These are phyloP conservation scores for Mesorhabditis belari DNA, from an alignment of 2,888 invertebrate species.

Conservation along the genomic window DNA sequence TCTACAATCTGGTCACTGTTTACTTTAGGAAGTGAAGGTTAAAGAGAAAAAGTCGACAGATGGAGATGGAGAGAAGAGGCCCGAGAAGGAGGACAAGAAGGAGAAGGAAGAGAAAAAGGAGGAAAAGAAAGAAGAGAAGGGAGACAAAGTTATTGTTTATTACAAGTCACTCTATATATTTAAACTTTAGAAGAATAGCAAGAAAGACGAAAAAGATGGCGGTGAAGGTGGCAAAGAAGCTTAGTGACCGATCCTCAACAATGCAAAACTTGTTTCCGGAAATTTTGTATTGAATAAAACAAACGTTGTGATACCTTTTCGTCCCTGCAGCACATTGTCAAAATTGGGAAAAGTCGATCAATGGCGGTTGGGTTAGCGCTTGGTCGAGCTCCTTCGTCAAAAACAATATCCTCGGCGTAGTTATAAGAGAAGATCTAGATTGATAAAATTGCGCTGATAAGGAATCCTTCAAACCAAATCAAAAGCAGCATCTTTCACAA, in stretches of 20 bases:
- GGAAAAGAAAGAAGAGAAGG: slow-evolving; percentile 9
- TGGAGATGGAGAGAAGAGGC: slow-evolving; percentile 7
- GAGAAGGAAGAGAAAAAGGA: slow-evolving; percentile 8
- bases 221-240: slow-evolving; percentile 5
- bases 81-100: slow-evolving; percentile 9
- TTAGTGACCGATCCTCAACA: slow-evolving; percentile 6
- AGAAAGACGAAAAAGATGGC: slow-evolving; percentile 8
- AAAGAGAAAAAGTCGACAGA: slow-evolving; percentile 12
- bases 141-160: too few relatives aligned
- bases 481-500: background rate
- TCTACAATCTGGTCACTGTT: background rate
- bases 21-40: slow-evolving; percentile 8
- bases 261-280: slow-evolving; percentile 4
- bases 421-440: too few relatives aligned
- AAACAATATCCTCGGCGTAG: background rate
- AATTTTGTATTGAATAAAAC: background rate
- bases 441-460: too few relatives aligned
- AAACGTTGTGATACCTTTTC: background rate
- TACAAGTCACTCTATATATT: too few relatives aligned
- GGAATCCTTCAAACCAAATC: background rate
- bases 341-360: background rate
- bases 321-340: background rate
- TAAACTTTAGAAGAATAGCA: background rate
- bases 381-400: background rate
- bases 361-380: background rate